Evolutionary conservation across 2,113 vertebrate genomes (phyloP).

Genomic region (Hypocryptadius cinnamomeus): DNA sequence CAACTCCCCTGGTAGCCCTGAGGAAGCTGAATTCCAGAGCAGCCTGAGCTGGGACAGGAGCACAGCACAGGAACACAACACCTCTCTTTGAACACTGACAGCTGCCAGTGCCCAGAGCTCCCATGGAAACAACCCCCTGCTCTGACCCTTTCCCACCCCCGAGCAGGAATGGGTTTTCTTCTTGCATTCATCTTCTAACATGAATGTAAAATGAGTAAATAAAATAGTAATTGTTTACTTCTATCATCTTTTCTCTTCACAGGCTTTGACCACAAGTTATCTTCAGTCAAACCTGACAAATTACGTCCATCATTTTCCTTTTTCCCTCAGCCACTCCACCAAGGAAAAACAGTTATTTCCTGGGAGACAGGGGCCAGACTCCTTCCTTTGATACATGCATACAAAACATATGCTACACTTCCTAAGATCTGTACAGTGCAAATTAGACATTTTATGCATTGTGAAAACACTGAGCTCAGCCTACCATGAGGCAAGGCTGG

Average conservation of each 20-base stretch:
- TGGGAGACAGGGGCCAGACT: background rate
- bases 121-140: background rate
- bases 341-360: background rate
- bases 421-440: background rate
- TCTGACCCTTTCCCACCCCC: background rate
- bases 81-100: background rate
- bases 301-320: background rate
- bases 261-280: background rate
- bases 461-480: background rate
- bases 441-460: background rate
- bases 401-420: background rate
- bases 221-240: background rate
- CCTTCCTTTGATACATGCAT: background rate
- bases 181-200: background rate
- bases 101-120: background rate
- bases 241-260: background rate
- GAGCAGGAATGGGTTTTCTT: background rate
- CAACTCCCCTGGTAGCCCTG: background rate
- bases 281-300: background rate
- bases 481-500: background rate
- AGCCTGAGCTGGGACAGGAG: background rate
- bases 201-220: background rate
- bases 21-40: background rate
- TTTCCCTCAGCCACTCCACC: background rate
- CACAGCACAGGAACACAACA: background rate